phyloP scores from a whole-genome alignment of 2,888 invertebrate species.

The Sesia apiformis region DNA sequence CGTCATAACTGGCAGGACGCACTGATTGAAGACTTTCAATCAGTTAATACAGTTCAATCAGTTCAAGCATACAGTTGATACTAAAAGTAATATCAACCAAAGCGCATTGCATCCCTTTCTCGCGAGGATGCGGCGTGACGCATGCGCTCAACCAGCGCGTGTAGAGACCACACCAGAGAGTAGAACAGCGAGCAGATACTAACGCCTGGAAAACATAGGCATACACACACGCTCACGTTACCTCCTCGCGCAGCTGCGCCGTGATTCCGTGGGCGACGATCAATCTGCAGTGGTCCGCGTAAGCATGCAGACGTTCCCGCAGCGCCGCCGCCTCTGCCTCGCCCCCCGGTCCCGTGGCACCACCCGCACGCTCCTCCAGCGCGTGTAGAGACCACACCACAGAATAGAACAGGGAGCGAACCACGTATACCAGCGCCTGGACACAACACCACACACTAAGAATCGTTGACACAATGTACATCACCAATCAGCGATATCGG shows the following conservation, averaged over 20 bases:
- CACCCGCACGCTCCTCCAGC: conserved; percentile 81
- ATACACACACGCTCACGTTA: conserved; percentile 20
- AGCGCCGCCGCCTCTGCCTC: conserved; percentile 76
- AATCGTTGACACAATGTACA: no score
- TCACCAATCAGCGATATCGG: no score
- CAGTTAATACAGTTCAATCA: no score
- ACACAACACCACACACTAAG: background rate
- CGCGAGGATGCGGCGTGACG: conserved; percentile 48
- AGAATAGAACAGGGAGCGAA: conserved; percentile 88
- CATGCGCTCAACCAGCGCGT: conserved; percentile 84
- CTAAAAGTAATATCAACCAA: no score
- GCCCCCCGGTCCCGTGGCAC: conserved; percentile 67
- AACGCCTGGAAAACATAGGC: no score
- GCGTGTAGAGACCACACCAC: conserved; percentile 92
- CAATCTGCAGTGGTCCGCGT: conserved; percentile 80
- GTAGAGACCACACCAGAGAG: conserved; percentile 91
- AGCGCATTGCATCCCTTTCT: no score
- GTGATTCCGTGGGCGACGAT: conserved; percentile 22
- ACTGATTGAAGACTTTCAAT: no score
- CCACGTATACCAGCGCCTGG: conserved; percentile 62
- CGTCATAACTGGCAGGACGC: no score
- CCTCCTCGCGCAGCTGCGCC: conserved; percentile 83
- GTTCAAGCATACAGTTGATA: no score
- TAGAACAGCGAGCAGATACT: conserved; percentile 82
- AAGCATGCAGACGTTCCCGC: conserved; percentile 80